Evolutionary conservation across 2,888 invertebrate genomes (phyloP), one percentile per base, ranked within the genome.

Genomic region (Agriopis marginaria): DNA sequence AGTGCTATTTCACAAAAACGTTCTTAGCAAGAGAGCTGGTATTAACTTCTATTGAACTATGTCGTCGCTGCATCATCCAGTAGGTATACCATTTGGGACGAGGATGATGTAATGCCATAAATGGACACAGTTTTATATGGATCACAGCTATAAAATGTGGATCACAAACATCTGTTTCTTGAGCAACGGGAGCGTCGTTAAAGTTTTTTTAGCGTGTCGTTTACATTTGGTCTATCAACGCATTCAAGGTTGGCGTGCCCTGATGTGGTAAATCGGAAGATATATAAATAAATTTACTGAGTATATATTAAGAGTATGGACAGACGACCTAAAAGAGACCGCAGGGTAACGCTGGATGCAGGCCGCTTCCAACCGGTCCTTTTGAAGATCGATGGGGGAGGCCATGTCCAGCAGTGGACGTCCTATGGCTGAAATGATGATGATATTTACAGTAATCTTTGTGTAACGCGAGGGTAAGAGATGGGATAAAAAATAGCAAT

Each of bases 51-150:
- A 53, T 60, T 40, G 40, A 60, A 12, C n/a, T 60, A 47, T 54
- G n/a, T 49, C 65, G 63, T 71, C 70, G 71, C 63, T 47, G 58
- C 45, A 63, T 62, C 72, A 78, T 59, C 63, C 54, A 50, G 65
- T 56, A 49, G 65, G 61, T 60, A 23, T 23, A 63, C 66, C 32
- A 62, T 68, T 69, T 66, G 68, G 70, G 60, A 63, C 71, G 76
- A 64, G 49, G 70, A 82, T 86, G 84, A 86, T 82, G 83, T 83
- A 85, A 85, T 77, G 49, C 77, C 77, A 70, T 80, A 82, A 80
- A 82, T 78, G 82, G 77, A 61, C 75, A 73, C 63, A 63, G 70
- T 70, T 69, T 75, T 69, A 70, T 56, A 73, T 63, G 63, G 71
- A 68, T 66, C 64, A 65, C 58, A 53, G 51, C 55, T 55, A 55